Evolutionary conservation across 1,140 invertebrate species (phyloP).

Genomic region (Mactra quadrangularis): DNA sequence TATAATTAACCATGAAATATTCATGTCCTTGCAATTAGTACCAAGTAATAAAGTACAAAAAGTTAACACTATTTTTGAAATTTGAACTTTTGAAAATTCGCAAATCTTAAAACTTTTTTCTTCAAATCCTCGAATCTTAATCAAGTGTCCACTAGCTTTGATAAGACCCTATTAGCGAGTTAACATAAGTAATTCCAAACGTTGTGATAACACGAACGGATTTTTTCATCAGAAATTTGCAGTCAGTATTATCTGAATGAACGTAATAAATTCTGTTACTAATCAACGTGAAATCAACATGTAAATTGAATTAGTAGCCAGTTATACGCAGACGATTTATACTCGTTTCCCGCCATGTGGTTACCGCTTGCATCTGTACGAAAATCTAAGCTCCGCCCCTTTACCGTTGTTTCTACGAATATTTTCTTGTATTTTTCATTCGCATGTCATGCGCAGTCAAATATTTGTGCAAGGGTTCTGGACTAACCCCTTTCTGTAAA

Average conservation of each 20-base stretch:
- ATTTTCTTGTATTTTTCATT: not conserved
- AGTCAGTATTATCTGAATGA: conserved; percentile 33
- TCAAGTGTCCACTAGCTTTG: conserved; percentile 12
- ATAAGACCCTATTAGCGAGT: conserved; percentile 26
- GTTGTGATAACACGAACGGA: conserved; percentile 56
- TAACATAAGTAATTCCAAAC: conserved; percentile 48
- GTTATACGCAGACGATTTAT: conserved; percentile 58
- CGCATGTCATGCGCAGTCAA: conserved; percentile 14
- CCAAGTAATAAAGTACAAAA: no score
- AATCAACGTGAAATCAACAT: conserved; percentile 64
- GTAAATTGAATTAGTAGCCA: conserved; percentile 59
- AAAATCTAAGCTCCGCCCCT: conserved; percentile 9
- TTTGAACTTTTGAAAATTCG: no score
- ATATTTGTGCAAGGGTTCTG: not conserved
- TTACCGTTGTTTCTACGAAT: not conserved
- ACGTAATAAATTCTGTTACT: conserved; percentile 48
- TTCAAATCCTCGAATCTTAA: no score
- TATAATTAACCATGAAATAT: no score
- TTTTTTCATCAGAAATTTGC: not conserved
- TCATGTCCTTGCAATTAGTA: no score
- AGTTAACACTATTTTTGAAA: no score
- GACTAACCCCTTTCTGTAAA: not conserved
- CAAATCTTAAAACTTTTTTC: no score
- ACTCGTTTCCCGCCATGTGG: conserved; percentile 42
- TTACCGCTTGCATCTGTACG: conserved; percentile 1